Percentiles rank a stretch among this genome's conserved stretches.
Evolutionary conservation across 2,888 invertebrate genomes (phyloP).

Genomic region (Drosophila formosana): DNA sequence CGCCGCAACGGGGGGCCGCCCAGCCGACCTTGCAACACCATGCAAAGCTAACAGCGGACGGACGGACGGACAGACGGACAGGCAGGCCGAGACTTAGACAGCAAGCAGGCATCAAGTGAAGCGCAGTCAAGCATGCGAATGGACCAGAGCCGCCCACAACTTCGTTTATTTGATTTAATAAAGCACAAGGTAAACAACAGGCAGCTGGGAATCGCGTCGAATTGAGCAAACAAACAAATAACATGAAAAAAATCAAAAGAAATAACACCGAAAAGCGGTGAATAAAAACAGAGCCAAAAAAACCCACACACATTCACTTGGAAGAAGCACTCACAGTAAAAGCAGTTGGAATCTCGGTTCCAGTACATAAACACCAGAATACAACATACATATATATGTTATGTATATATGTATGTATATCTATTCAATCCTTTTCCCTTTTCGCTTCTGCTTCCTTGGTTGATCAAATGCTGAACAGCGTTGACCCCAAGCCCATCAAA

Average conservation of each 20-base stretch:
- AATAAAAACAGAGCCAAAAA: slow-evolving; percentile 8
- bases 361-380: slow-evolving; percentile 37
- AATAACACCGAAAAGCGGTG: neutral
- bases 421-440: slow-evolving; percentile 18
- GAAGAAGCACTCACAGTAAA: neutral
- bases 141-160: slow-evolving; percentile 8
- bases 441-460: too few species aligned
- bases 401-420: too few species aligned
- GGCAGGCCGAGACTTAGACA: neutral
- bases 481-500: slow-evolving; percentile 1
- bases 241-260: slow-evolving; percentile 25
- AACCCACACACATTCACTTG: neutral
- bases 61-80: neutral
- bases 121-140: slow-evolving; percentile 19
- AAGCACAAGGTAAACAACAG: slow-evolving; percentile 51
- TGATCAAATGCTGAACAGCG: neutral
- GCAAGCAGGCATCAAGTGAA: slow-evolving; percentile 21
- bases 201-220: slow-evolving; percentile 34
- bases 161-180: slow-evolving; percentile 48
- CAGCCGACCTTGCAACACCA: neutral
- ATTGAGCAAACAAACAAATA: slow-evolving; percentile 33
- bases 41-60: slow-evolving; percentile 9
- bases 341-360: slow-evolving; percentile 33
- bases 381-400: neutral
- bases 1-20: neutral